These are phyloP conservation scores for Hylaeus volcanicus DNA, from an alignment of 1,140 invertebrate genomes.

Conservation along the genomic window DNA sequence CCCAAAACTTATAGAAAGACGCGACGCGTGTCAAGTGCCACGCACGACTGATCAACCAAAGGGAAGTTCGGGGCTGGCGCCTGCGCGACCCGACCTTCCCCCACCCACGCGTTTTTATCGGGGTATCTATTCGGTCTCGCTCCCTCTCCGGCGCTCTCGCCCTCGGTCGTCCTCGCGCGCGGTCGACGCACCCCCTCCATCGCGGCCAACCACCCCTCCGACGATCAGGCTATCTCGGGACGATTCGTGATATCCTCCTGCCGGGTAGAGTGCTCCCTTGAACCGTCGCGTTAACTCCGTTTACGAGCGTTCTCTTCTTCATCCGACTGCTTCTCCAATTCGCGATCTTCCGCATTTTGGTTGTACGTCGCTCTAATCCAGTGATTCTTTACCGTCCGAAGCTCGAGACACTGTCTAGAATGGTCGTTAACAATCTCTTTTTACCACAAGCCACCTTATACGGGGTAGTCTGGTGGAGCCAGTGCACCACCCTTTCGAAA, in stretches of 20 bases:
- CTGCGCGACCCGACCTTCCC: conserved; percentile 44
- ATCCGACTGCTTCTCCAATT: neutral
- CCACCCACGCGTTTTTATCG: conserved; percentile 14
- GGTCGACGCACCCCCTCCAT: conserved; percentile 30
- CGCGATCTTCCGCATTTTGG: neutral
- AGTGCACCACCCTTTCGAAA: too few species aligned
- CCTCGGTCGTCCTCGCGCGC: neutral
- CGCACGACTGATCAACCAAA: conserved; percentile 65
- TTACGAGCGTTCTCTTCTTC: conserved; percentile 1
- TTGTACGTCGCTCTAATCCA: neutral
- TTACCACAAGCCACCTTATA: too few species aligned
- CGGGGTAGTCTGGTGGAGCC: too few species aligned
- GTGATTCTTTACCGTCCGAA: neutral
- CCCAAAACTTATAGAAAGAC: conserved; percentile 31
- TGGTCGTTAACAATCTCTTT: too few species aligned
- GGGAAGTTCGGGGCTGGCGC: conserved; percentile 57
- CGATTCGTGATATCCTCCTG: conserved; percentile 38
- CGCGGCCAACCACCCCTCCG: conserved; percentile 39
- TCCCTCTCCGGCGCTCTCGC: neutral
- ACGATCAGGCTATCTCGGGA: conserved; percentile 31
- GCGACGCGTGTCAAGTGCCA: conserved; percentile 58
- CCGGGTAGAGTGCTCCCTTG: conserved; percentile 8
- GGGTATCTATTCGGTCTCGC: neutral
- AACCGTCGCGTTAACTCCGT: conserved; percentile 13
- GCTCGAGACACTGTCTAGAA: neutral